Evolutionary conservation across 2,113 vertebrate species (phyloP).

Genomic region (Leptodactylus fuscus): DNA sequence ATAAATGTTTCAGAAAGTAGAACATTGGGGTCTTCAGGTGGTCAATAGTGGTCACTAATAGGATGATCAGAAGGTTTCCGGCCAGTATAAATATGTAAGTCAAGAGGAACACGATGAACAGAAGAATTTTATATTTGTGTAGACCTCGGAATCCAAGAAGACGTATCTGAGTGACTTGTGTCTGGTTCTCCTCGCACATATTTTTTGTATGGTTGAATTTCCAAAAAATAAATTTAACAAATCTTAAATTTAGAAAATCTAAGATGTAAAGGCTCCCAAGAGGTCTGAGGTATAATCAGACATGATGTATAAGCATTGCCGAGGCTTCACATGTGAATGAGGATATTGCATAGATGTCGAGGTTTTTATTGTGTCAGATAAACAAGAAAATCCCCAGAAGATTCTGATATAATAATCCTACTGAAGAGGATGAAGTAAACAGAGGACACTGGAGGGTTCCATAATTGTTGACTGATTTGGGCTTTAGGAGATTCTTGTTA

Average conservation of each 20-base stretch:
- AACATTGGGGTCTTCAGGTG: constrained; percentile 37
- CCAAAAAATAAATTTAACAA: neutral
- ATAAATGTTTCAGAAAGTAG: constrained; percentile 37
- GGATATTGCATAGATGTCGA: too few species aligned
- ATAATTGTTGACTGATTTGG: too few species aligned
- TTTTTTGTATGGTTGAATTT: neutral
- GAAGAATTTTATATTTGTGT: neutral
- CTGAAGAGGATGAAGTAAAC: neutral
- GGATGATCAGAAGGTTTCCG: constrained; percentile 33
- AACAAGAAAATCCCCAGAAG: neutral
- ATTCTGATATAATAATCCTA: neutral
- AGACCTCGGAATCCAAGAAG: constrained; percentile 15
- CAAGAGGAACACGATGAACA: constrained; percentile 19
- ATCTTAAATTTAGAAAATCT: too few species aligned
- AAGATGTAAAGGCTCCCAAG: too few species aligned
- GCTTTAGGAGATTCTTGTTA: too few species aligned
- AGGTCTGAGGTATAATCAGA: too few species aligned
- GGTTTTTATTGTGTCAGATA: neutral
- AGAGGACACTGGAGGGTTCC: neutral
- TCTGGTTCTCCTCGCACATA: neutral
- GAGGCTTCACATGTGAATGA: too few species aligned
- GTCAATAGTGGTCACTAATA: constrained; percentile 4
- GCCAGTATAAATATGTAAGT: constrained; percentile 8
- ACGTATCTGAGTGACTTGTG: neutral
- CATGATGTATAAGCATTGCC: too few species aligned